Base-by-base conservation (phyloP, 2,888 invertebrate genomes). In the Spodoptera littoralis region DNA sequence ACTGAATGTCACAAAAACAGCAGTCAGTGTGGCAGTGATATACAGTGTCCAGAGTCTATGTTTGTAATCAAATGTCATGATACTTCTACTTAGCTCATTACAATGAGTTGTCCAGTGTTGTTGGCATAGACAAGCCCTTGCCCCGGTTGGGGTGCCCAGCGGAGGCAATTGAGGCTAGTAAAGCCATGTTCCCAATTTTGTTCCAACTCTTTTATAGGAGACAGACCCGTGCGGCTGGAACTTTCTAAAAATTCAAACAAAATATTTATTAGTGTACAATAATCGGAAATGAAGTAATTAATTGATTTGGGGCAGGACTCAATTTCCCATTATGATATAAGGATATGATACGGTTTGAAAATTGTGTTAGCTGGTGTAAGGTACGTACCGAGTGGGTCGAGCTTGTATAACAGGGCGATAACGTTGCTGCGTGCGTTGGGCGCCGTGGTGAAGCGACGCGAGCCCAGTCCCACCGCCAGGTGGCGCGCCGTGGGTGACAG, bases 71-170 rank as follows among this genome's bases (percentile, higher is more conserved):
- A 45, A 45, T 60, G 58, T 66, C 54, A 52, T 50, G 65, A 47
- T 24, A 41, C 56, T 56, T 60, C 55, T 49, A 80, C 80, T 92
- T 95, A 96, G 80, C 96, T 95, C 87, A 97, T 95, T 80, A 97
- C 96, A 83, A 96, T 96, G 71, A 98, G 95, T 83, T 97, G 97
- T 57, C 98, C 98, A 18, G 97, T 96, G 87, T 97, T 98, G 76
- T 98, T 98, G 24, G 97, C 98, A 89, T 97, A 98, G 54, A 98
- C 97, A 61, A 98, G 95, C 2, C 98, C 98, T 85, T 98, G 97
- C 0, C 98, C 98, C 0, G 97, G 96, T 51, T 96, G 96, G 0
- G 98, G 98, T 59, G 97, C 95, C 98, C 98, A 98, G 59, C 97
- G 95, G 57, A 98, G 97, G 81, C 98, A 98, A 93, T 98, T 98